Percentiles rank a stretch among this genome's conserved stretches.
Evolutionary conservation across 2,113 vertebrate genomes (phyloP).

Genomic region (Hippocampus guttulatus): DNA sequence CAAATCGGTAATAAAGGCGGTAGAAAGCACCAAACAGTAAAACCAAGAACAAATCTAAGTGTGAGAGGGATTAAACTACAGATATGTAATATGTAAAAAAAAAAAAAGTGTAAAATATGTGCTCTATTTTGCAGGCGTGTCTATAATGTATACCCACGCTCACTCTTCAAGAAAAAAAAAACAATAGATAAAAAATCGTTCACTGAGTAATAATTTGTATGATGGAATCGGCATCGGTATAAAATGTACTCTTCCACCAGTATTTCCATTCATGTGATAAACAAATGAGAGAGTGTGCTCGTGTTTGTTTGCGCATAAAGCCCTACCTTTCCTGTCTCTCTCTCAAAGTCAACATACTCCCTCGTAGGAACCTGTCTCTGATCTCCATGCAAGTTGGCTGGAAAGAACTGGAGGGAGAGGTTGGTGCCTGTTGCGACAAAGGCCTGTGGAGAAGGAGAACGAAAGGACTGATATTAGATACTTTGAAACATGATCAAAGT

Average conservation of each 20-base stretch:
- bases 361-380: constrained; percentile 93
- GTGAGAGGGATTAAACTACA: neutral
- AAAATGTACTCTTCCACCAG: neutral
- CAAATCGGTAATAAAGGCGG: too few relatives aligned
- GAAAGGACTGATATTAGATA: neutral
- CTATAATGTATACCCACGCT: neutral
- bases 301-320: constrained; percentile 8
- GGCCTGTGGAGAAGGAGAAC: constrained; percentile 73
- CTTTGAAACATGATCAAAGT: neutral
- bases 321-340: constrained; percentile 96
- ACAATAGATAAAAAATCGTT: neutral
- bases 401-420: constrained; percentile 99
- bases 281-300: neutral
- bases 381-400: constrained; percentile 95
- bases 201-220: neutral
- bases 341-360: constrained; percentile 97
- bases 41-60: too few relatives aligned
- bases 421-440: constrained; percentile 99
- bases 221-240: neutral
- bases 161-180: neutral
- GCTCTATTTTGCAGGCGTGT: too few relatives aligned
- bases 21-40: too few relatives aligned
- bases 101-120: too few relatives aligned
- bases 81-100: neutral
- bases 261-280: neutral